Conservation (phyloP, 2,113 vertebrate species). For the Prietella phreatophila region DNA sequence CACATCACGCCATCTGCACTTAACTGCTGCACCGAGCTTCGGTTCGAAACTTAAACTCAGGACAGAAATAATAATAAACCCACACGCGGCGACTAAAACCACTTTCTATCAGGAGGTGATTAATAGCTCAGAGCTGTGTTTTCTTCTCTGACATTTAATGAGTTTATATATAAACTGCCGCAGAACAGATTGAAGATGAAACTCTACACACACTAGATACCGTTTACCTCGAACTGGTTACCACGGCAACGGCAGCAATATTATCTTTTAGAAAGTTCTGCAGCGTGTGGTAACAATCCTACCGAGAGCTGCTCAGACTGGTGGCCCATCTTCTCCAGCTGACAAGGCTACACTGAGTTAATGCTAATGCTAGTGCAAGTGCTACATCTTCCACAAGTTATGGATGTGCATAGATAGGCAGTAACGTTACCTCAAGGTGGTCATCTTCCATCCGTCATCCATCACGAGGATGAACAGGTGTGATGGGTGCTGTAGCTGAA, state of each 20-base stretch:
- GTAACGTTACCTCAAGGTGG: not conserved
- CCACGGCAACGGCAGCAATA: conserved; percentile 21
- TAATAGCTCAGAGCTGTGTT: not conserved
- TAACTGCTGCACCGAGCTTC: not conserved
- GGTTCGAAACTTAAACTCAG: not conserved
- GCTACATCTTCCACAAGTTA: not conserved
- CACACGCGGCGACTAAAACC: not conserved
- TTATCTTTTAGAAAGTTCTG: conserved; percentile 12
- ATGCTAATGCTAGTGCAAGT: not conserved
- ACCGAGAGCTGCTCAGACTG: not conserved
- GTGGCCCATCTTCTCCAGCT: not conserved
- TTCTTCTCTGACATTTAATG: conserved; percentile 12
- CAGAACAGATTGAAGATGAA: conserved; percentile 5
- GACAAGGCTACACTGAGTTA: not conserved
- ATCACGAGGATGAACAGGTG: not conserved
- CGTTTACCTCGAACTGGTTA: conserved; percentile 14
- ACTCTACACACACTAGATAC: not conserved
- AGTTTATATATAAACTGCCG: conserved; percentile 2
- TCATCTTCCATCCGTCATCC: not conserved
- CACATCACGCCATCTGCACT: conserved; percentile 33
- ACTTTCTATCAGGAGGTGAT: not conserved
- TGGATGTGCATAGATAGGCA: not conserved
- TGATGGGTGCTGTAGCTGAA: not conserved
- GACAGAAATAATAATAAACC: not conserved
- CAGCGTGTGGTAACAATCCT: not conserved